phyloP scores from a whole-genome alignment of 2,113 vertebrate genomes.

The Vireo altiloquus region DNA sequence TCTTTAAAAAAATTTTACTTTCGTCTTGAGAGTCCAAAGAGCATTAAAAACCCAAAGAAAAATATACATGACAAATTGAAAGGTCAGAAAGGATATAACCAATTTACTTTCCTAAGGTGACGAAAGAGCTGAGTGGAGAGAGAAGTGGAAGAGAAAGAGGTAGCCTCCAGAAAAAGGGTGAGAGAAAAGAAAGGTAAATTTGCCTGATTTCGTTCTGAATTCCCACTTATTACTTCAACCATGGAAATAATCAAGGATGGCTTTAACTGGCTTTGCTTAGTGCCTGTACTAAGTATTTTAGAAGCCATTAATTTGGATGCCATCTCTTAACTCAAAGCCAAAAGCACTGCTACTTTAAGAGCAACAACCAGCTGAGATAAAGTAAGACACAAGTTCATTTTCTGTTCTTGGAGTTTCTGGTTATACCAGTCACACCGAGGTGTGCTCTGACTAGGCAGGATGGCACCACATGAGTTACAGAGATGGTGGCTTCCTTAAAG shows the following conservation, averaged over 20 bases:
- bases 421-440: neutral
- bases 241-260: neutral
- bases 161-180: neutral
- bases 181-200: neutral
- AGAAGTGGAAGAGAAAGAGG: neutral
- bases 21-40: constrained; percentile 6
- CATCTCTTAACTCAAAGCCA: neutral
- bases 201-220: neutral
- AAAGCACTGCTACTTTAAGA: neutral
- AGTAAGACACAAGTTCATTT: neutral
- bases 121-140: neutral
- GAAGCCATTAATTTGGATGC: neutral
- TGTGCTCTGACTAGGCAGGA: neutral
- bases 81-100: constrained; percentile 28
- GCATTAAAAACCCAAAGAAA: constrained; percentile 11
- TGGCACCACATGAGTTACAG: neutral
- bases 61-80: constrained; percentile 21
- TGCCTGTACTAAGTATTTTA: neutral
- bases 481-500: neutral
- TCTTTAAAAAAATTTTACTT: neutral
- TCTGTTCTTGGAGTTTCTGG: neutral
- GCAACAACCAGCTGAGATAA: neutral
- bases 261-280: neutral
- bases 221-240: neutral
- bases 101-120: constrained; percentile 9